Evolutionary conservation across 2,113 vertebrate species (phyloP), one percentile per base, ranked within the genome.

Genomic region (Lates calcarifer): DNA sequence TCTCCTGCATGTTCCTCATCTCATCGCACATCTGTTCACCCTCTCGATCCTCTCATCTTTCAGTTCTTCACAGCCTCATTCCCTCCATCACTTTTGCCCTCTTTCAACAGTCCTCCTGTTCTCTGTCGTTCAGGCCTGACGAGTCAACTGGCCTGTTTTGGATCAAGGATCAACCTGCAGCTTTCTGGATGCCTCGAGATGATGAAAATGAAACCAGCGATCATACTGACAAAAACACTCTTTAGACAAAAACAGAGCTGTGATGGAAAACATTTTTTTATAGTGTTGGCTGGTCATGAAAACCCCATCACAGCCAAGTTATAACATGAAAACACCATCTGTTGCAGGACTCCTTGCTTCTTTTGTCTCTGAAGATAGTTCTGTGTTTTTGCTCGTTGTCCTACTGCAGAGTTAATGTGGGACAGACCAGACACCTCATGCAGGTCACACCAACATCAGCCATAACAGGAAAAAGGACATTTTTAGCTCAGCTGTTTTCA

Each of bases 31-130:
- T 47, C 55, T 4, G 0, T 51, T 55, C 9, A 0, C 53, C 31
- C 55, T 18, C 22, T 51, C 5, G 0, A 31, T 45, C 22, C 43
- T 55, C 39, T 64, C 26, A 17, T 35, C 58, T 69, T 61, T 71
- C 66, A 13, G n/a, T 45, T 17, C 17, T 41, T 41, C 15, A 12
- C 4, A n/a, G 20, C 47, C 18, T 67, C 2, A 3, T 64, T 57
- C 49, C 20, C 51, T 45, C 58, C 71, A 37, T 79, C 66, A 20
- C 78, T 49, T 51, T 14, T 17, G 2, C 33, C 69, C 37, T 67
- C n/a, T 56, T 35, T 79, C 45, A 76, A 45, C 33, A 3, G 28
- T 5, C 15, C 79, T 53, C 33, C 73, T 87, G 77, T 78, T 73
- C 53, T 74, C 26, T 12, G 51, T 37, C 39, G 3, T 12, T 85